phyloP scores from a whole-genome alignment of 2,113 vertebrate species.

The Martes martes region DNA sequence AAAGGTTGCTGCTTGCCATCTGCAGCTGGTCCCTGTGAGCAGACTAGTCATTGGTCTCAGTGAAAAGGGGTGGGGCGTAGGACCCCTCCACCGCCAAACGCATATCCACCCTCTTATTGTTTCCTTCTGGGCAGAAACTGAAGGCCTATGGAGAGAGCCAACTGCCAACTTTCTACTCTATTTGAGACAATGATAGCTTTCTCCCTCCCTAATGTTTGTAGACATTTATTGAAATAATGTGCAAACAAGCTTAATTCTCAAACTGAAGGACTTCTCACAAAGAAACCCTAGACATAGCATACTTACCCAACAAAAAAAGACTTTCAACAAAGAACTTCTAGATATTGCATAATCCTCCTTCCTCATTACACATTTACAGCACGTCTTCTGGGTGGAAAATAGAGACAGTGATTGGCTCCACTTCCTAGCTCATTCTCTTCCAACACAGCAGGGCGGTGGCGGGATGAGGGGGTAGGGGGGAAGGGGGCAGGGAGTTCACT shows the following conservation, averaged over 20 bases:
- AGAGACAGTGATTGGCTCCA: not conserved
- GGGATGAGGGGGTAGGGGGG: not conserved
- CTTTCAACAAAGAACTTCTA: not conserved
- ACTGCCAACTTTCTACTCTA: not conserved
- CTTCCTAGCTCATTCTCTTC: not conserved
- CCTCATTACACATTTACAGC: not conserved
- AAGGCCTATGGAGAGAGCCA: not conserved
- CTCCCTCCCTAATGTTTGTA: not conserved
- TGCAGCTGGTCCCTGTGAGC: not conserved
- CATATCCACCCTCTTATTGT: not conserved
- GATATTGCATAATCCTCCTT: not conserved
- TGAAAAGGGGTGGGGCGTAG: not conserved
- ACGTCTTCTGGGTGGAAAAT: not conserved
- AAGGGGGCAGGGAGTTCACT: not conserved
- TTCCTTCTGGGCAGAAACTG: not conserved
- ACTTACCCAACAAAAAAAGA: not conserved
- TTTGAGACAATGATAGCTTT: not conserved
- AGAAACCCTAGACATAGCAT: not conserved
- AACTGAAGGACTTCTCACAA: not conserved
- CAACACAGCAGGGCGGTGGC: accelerated
- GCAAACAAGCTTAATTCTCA: not conserved
- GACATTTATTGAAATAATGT: not conserved
- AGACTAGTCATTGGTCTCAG: not conserved
- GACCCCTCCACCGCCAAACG: not conserved
- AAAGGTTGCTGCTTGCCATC: not conserved